A percentile compares a stretch with the other conserved stretches of the same genome.
These are phyloP conservation scores for Ataeniobius toweri DNA, from an alignment of 2,797 vertebrate species.

Conservation along the genomic window DNA sequence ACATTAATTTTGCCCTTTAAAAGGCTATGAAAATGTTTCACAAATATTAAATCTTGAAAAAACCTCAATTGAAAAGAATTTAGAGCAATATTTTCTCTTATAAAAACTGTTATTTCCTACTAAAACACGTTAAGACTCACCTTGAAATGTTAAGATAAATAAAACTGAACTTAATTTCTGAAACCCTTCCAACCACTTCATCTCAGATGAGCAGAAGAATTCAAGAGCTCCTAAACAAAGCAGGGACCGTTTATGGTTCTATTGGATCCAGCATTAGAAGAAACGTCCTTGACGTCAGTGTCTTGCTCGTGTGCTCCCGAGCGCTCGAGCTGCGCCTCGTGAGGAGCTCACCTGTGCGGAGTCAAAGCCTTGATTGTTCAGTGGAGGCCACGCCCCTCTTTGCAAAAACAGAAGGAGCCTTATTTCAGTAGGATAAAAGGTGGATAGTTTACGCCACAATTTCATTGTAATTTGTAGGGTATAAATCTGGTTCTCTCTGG, in stretches of 20 bases:
- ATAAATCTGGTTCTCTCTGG: not conserved
- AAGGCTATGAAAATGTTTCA: no score
- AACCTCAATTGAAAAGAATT: not conserved
- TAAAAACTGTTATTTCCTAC: not conserved
- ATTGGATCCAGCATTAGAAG: not conserved
- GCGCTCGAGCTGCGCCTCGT: not conserved
- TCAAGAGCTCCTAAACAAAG: not conserved
- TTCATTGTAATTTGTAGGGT: not conserved
- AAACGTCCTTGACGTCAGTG: conserved; percentile 14
- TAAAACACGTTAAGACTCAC: conserved; percentile 46
- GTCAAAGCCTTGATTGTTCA: conserved; percentile 28
- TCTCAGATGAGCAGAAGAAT: not conserved
- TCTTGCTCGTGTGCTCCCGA: not conserved
- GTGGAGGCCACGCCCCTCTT: conserved; percentile 33
- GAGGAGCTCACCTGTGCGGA: conserved; percentile 46
- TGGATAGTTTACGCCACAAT: not conserved
- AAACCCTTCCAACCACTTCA: conserved; percentile 11
- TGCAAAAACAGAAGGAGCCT: not conserved
- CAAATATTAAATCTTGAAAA: not conserved
- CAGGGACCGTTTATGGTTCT: not conserved
- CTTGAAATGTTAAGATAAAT: conserved; percentile 38
- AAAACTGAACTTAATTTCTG: conserved; percentile 17
- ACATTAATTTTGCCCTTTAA: not conserved
- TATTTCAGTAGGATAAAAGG: not conserved
- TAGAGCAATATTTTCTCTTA: not conserved